Conservation (phyloP, 1,140 invertebrate species). For the Onthophagus taurus region DNA sequence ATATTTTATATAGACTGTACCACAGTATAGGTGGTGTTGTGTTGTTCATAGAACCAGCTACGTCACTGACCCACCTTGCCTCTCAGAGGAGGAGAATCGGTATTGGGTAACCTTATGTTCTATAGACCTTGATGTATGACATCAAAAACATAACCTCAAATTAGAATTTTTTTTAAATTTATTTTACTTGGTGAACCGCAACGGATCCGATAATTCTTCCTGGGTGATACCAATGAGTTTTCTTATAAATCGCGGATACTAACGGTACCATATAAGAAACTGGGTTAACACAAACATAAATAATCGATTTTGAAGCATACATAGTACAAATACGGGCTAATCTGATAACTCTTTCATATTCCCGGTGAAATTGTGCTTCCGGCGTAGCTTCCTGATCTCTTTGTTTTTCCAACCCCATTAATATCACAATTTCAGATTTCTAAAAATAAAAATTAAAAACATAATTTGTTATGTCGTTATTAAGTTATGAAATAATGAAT, state of each 20-base stretch:
- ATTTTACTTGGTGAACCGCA: constrained; percentile 20
- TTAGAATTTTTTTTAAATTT: neutral
- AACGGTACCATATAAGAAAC: constrained; percentile 27
- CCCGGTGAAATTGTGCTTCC: constrained; percentile 8
- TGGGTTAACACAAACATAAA: constrained; percentile 27
- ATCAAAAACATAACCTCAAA: neutral
- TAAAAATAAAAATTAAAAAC: constrained; percentile 15
- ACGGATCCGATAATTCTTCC: constrained; percentile 31
- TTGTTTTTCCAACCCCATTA: too few species aligned
- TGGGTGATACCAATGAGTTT: constrained; percentile 34
- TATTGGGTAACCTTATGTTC: too few species aligned
- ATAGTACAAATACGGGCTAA: constrained; percentile 24
- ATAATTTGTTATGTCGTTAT: constrained; percentile 2
- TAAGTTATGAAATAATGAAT: neutral
- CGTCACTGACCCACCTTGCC: too few species aligned
- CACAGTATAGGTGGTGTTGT: too few species aligned
- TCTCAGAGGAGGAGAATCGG: too few species aligned
- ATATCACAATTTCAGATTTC: constrained; percentile 33
- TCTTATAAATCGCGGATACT: constrained; percentile 27
- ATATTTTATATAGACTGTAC: too few species aligned
- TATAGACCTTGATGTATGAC: too few species aligned
- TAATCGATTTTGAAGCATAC: constrained; percentile 28
- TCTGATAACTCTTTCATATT: constrained; percentile 25
- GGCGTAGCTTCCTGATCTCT: constrained; percentile 8
- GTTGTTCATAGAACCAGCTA: too few species aligned